Evolutionary conservation across 2,113 vertebrate species (phyloP).

Genomic region (Oxyruncus cristatus): DNA sequence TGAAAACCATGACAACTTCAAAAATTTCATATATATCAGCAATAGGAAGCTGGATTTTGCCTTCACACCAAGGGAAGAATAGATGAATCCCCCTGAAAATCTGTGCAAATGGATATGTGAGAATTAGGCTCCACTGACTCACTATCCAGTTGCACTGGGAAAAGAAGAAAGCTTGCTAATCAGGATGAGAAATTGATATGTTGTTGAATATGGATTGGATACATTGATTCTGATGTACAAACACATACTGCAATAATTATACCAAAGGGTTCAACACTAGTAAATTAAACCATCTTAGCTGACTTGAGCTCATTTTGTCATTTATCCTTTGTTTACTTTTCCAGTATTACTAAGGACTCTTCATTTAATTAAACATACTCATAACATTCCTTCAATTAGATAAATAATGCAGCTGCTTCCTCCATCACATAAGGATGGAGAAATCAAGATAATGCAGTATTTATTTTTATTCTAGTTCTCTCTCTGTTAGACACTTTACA

Average conservation of each 20-base stretch:
- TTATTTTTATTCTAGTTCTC: conserved; percentile 43
- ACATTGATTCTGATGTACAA: conserved; percentile 26
- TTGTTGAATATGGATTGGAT: conserved; percentile 14
- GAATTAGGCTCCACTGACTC: background rate
- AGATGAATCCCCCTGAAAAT: background rate
- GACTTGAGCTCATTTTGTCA: conserved; percentile 10
- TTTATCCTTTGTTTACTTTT: conserved; percentile 44
- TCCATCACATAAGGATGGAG: background rate
- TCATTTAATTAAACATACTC: conserved; percentile 36
- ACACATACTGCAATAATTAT: background rate
- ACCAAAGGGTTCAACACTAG: rapidly evolving
- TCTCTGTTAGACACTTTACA: background rate
- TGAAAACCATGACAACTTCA: background rate
- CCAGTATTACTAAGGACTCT: background rate
- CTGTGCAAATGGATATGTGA: background rate
- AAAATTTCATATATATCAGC: background rate
- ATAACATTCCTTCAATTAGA: conserved; percentile 25
- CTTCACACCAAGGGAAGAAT: background rate
- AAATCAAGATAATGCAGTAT: conserved; percentile 42
- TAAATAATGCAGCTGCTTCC: conserved; percentile 46
- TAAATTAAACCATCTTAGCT: conserved; percentile 7
- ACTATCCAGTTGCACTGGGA: background rate
- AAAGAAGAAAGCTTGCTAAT: conserved; percentile 16
- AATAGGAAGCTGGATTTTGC: background rate
- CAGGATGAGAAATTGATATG: background rate